phyloP scores from a whole-genome alignment of 2,888 invertebrate species.

The Polydrusus tereticollis region DNA sequence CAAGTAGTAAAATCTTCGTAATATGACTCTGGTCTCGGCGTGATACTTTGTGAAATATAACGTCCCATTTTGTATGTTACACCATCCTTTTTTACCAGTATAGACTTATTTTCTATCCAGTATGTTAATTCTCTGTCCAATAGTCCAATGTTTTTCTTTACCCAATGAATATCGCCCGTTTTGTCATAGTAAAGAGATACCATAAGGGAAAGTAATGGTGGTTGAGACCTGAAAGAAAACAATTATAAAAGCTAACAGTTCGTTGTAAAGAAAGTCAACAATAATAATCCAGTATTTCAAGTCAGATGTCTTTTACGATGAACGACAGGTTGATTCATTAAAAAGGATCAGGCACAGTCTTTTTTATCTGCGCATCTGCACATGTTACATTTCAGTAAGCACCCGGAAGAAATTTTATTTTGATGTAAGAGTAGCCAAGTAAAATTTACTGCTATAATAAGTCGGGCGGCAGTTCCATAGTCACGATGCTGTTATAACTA shows the following conservation, averaged over 20 bases:
- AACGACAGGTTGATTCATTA: too few species aligned
- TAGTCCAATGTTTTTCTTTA: slow-evolving; percentile 70
- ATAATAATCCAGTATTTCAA: too few species aligned
- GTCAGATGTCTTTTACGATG: too few species aligned
- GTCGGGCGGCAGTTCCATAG: too few species aligned
- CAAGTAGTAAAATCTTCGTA: slow-evolving; percentile 74
- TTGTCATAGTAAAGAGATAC: slow-evolving; percentile 76
- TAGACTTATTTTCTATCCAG: slow-evolving; percentile 74
- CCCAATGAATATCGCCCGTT: slow-evolving; percentile 74
- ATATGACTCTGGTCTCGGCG: slow-evolving; percentile 82
- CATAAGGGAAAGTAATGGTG: slow-evolving; percentile 81
- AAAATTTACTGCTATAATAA: too few species aligned
- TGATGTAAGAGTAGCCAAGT: too few species aligned
- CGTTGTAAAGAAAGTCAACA: too few species aligned
- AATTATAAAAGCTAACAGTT: not conserved
- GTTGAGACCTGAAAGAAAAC: slow-evolving; percentile 70
- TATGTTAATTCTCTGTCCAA: slow-evolving; percentile 76
- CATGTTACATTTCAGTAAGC: too few species aligned
- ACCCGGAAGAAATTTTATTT: too few species aligned
- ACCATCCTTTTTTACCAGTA: slow-evolving; percentile 69
- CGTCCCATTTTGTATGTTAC: slow-evolving; percentile 71
- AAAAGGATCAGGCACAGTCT: too few species aligned
- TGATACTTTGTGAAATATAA: slow-evolving; percentile 74
- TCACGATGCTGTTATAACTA: too few species aligned
- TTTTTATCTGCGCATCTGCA: too few species aligned